Conservation (phyloP, 2,888 invertebrate species). For the Trichopoda pennipes region DNA sequence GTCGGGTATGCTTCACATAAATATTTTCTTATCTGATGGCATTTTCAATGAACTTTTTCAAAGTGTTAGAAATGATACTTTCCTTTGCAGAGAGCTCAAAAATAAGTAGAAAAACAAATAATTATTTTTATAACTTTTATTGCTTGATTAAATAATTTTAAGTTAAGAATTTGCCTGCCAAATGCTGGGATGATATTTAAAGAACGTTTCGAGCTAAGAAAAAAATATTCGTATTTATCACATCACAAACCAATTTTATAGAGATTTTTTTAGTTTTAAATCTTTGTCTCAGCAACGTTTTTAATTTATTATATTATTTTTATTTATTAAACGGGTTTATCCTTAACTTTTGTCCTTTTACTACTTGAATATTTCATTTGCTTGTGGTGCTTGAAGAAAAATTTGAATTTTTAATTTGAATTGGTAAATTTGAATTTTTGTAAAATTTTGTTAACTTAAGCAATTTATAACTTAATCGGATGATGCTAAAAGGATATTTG, state of each 20-base stretch:
- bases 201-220: too few species aligned
- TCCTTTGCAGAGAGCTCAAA: neutral
- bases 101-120: neutral
- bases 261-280: neutral
- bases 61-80: slow-evolving; percentile 53
- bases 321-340: neutral
- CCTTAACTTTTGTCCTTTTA: neutral
- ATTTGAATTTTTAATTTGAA: slow-evolving; percentile 48
- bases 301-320: neutral
- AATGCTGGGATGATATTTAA: too few species aligned
- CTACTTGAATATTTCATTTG: neutral
- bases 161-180: neutral
- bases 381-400: slow-evolving; percentile 5
- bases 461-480: slow-evolving; percentile 25
- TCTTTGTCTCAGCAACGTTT: neutral
- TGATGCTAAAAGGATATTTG: neutral
- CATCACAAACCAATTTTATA: neutral
- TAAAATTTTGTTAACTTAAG: slow-evolving; percentile 7
- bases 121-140: slow-evolving; percentile 10
- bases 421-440: slow-evolving; percentile 7
- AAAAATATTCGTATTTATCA: too few species aligned
- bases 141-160: neutral
- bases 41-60: slow-evolving; percentile 57
- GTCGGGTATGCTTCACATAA: neutral
- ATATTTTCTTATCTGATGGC: slow-evolving; percentile 30